phyloP scores from a whole-genome alignment of 2,797 vertebrate species.

The Bovichtus diacanthus region DNA sequence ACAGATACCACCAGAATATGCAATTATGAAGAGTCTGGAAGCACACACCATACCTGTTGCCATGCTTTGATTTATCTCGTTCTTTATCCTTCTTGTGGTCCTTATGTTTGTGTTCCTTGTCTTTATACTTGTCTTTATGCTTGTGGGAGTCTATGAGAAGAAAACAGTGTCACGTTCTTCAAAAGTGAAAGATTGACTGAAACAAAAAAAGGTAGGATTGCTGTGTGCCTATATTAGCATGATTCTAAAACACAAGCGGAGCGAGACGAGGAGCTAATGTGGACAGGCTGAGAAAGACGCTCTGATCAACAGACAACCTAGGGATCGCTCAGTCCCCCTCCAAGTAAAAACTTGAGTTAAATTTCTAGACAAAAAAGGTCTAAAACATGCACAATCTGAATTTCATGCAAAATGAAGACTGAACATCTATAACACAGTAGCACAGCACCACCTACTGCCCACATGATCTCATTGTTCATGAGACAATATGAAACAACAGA shows the following conservation, averaged over 20 bases:
- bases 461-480: conserved; percentile 21
- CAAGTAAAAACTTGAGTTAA: not conserved
- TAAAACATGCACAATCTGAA: conserved; percentile 8
- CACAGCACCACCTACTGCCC: conserved; percentile 67
- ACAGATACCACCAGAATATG: not conserved
- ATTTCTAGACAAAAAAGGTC: not conserved
- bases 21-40: not conserved
- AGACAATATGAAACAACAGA: conserved; percentile 44
- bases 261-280: not conserved
- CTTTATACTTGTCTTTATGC: conserved; percentile 98
- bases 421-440: conserved; percentile 17
- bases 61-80: conserved; percentile 95
- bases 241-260: not conserved
- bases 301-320: not conserved
- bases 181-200: not conserved
- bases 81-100: conserved; percentile 99
- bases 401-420: not conserved
- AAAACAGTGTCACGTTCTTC: conserved; percentile 9
- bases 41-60: conserved; percentile 89
- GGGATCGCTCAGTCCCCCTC: not conserved
- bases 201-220: not conserved
- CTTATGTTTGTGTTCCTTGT: conserved; percentile 98
- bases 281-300: not conserved
- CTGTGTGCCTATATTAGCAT: not conserved
- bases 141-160: conserved; percentile 91